A percentile compares a stretch with the other conserved stretches of the same genome.
Evolutionary conservation across 2,113 vertebrate genomes (phyloP).

Genomic region (Pampusana beccarii): DNA sequence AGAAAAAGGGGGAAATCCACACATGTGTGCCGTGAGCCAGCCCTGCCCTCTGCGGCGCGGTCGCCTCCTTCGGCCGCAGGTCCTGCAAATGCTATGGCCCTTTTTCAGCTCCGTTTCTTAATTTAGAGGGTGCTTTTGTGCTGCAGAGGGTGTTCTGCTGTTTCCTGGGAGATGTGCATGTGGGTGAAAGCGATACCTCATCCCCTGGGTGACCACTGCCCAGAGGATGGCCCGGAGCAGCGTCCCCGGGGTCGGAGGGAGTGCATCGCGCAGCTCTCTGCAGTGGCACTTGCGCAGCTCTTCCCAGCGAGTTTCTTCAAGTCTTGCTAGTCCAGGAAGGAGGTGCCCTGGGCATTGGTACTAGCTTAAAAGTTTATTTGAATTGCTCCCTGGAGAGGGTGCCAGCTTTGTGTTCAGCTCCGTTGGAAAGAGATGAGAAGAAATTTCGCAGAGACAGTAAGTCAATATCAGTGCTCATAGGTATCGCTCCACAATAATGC

Average conservation of each 20-base stretch:
- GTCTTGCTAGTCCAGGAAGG: neutral
- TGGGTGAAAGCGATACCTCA: neutral
- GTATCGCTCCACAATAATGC: constrained; percentile 10
- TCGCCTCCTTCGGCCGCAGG: neutral
- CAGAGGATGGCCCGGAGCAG: neutral
- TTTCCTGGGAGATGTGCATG: neutral
- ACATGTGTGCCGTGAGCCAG: neutral
- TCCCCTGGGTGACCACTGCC: neutral
- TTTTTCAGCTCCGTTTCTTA: neutral
- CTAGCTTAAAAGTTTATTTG: constrained; percentile 37
- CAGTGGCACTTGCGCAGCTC: neutral
- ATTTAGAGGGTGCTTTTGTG: neutral
- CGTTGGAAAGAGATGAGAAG: constrained; percentile 15
- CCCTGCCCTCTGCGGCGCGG: rapidly evolving
- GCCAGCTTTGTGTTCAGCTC: constrained; percentile 11
- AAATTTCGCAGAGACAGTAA: constrained; percentile 35
- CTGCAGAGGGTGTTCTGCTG: neutral
- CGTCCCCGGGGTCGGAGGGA: rapidly evolving
- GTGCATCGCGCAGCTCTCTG: neutral
- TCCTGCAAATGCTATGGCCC: neutral
- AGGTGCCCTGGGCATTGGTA: neutral
- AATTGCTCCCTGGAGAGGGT: neutral
- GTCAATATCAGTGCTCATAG: constrained; percentile 10
- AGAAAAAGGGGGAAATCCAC: neutral
- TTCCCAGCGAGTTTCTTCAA: neutral